Evolutionary conservation across 1,140 invertebrate genomes (phyloP).

Genomic region (Grapholita molesta): DNA sequence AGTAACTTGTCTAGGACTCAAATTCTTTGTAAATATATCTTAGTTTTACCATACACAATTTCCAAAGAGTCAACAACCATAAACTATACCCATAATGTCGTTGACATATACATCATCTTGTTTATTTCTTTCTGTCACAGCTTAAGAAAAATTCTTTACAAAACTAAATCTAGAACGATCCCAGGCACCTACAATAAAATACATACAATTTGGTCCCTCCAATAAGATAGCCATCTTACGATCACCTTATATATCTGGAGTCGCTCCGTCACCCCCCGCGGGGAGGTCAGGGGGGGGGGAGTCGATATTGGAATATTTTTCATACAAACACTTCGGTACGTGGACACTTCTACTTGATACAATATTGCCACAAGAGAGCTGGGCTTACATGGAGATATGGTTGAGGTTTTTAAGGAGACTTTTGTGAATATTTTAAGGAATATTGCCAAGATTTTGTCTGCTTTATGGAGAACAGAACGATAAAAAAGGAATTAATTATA

Average conservation of each 20-base stretch:
- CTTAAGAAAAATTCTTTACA: constrained; percentile 22
- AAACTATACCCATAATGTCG: background rate
- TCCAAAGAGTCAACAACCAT: background rate
- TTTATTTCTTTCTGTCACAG: background rate
- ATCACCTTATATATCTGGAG: constrained; percentile 41
- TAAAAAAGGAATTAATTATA: too few species aligned
- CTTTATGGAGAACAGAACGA: too few species aligned
- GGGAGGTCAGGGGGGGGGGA: constrained; percentile 22
- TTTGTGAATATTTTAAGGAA: too few species aligned
- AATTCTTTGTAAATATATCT: too few species aligned
- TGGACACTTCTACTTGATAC: constrained; percentile 70
- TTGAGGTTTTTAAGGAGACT: background rate
- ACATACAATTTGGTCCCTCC: constrained; percentile 47
- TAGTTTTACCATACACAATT: too few species aligned
- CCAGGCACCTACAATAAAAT: constrained; percentile 21
- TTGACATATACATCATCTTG: background rate
- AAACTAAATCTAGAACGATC: constrained; percentile 21
- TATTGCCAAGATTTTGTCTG: too few species aligned
- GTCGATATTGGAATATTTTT: constrained; percentile 72
- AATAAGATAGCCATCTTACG: constrained; percentile 36
- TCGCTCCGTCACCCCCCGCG: constrained; percentile 27
- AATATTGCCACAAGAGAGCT: constrained; percentile 53
- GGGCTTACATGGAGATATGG: constrained; percentile 44
- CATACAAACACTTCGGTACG: constrained; percentile 74
- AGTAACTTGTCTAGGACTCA: too few species aligned